Percentiles rank a stretch among this genome's conserved stretches.
Conservation (phyloP, 2,888 invertebrate species). For the Orthosia cruda region DNA sequence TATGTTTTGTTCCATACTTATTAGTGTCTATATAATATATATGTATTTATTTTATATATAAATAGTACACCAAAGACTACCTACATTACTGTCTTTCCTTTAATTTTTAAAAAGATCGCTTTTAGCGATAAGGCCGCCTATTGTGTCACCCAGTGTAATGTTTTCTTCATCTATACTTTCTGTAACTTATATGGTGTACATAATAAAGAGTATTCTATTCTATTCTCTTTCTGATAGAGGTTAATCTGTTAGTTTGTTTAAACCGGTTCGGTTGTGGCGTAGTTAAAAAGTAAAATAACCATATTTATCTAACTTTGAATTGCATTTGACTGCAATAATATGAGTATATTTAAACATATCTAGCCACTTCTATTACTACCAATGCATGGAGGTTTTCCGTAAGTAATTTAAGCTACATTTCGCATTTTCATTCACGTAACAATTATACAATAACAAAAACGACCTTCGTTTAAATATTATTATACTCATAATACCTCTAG, state of each 20-base stretch:
- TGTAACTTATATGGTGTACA: too few species aligned
- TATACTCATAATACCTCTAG: neutral
- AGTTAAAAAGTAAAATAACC: neutral
- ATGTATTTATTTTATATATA: too few species aligned
- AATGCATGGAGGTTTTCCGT: neutral
- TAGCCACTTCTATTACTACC: too few species aligned
- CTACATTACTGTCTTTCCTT: too few species aligned
- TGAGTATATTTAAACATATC: neutral
- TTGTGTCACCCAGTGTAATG: too few species aligned
- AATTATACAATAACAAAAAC: neutral
- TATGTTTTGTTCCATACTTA: too few species aligned
- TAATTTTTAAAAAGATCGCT: too few species aligned
- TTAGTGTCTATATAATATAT: too few species aligned
- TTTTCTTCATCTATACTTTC: too few species aligned
- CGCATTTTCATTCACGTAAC: slow-evolving; percentile 1
- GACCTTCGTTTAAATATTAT: slow-evolving; percentile 4
- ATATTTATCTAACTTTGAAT: neutral
- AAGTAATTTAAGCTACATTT: neutral
- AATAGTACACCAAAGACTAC: too few species aligned
- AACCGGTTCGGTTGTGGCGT: neutral
- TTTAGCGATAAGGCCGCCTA: too few species aligned
- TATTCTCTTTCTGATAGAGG: neutral
- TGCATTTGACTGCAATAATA: neutral
- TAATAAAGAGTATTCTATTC: too few species aligned
- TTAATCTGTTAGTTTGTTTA: neutral